phyloP scores from a whole-genome alignment of 2,113 vertebrate genomes.

The Physeter macrocephalus region DNA sequence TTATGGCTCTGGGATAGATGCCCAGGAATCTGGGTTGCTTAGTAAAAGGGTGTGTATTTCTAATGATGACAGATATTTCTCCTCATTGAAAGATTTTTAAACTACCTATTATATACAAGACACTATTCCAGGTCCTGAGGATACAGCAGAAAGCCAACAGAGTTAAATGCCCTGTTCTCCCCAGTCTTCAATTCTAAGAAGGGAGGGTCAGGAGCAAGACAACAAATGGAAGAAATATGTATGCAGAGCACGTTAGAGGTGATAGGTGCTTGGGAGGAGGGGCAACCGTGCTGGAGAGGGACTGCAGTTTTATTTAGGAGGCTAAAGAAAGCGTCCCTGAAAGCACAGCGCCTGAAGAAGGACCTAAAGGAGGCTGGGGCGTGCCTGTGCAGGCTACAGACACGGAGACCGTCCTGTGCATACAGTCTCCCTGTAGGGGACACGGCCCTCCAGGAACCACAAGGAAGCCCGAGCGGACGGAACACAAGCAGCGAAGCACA shows the following conservation, averaged over 20 bases:
- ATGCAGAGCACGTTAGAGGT: neutral
- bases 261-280: neutral
- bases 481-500: neutral
- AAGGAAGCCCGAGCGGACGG: fast-evolving
- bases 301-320: neutral
- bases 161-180: neutral
- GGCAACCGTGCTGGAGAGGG: neutral
- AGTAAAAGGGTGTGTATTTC: neutral
- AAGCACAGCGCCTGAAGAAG: neutral
- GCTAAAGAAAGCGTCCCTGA: neutral
- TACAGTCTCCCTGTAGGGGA: neutral
- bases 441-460: neutral
- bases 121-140: neutral
- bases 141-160: neutral
- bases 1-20: neutral
- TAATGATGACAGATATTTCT: neutral
- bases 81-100: neutral
- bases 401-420: neutral
- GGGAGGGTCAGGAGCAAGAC: neutral
- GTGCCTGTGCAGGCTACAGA: neutral
- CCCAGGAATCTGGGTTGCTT: neutral
- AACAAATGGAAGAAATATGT: neutral
- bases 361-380: neutral
- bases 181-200: neutral
- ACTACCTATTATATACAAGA: neutral